Base-by-base conservation (phyloP, 1,140 invertebrate species). In the Camponotus pennsylvanicus region DNA sequence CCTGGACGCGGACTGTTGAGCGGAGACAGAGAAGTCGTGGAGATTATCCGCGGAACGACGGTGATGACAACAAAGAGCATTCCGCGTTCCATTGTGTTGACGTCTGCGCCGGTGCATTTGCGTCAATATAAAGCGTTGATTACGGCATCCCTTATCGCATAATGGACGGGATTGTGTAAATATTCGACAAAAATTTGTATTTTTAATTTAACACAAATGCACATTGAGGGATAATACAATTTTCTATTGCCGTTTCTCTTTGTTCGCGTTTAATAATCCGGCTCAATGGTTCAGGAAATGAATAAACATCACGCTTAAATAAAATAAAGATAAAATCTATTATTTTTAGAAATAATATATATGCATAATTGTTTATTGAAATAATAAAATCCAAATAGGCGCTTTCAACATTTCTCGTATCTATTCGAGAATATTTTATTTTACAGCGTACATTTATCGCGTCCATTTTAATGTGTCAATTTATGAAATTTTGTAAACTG, bases 1-100 rank as follows among this genome's bases (percentile, higher is more conserved):
- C 64, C 84, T 85, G 84, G 64, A 85, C 77, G 76, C 64, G 84
- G 18, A 80, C 75, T 85, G 83, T 85, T 79, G 83, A 85, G 77
- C 76, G 52, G 77, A 79, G 84, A 79, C 84, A 85, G 76, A 85
- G 84, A 85, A 78, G 84, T 80, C 67, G 79, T 83, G 79, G 79
- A 83, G 79, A 83, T 83, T 83, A 83, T 83, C 69, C 49, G 49
- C 49, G 55, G 79, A 15, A 82, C 52, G 79, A 82, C 79, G 79
- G 67, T 40, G 69, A 18, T 83, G 79, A 83, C 79, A 83, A 83
- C 79, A 83, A 83, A 83, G 79, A 83, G 79, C 79, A 83, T 83
- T 83, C 79, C 69, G 27, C 32, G 69, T 73, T 45, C 79, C 69
- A 83, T 83, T 83, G 79, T 73, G 40, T 83, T 83, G 79, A 83